phyloP scores from a whole-genome alignment of 2,797 vertebrate species.

The Notamacropus eugenii region DNA sequence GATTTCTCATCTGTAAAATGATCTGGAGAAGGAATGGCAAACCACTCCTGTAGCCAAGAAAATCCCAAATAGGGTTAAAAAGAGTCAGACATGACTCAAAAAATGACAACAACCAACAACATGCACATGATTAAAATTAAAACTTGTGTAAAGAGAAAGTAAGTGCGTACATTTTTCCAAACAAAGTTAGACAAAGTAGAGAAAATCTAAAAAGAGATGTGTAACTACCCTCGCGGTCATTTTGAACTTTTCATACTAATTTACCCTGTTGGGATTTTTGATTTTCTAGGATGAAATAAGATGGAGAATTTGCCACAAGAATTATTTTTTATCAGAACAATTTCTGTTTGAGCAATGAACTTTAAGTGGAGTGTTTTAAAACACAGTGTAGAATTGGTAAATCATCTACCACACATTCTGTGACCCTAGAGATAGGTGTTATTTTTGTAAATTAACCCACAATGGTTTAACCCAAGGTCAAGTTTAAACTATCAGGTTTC shows the following conservation, averaged over 20 bases:
- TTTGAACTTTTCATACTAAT: neutral
- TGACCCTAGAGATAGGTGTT: constrained; percentile 77
- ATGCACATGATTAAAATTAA: neutral
- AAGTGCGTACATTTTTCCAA: neutral
- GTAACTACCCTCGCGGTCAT: neutral
- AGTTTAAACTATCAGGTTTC: constrained; percentile 71
- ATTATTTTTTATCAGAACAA: neutral
- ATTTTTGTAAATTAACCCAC: constrained; percentile 84
- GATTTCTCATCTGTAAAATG: neutral
- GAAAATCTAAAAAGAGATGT: constrained; percentile 3
- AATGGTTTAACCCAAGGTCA: constrained; percentile 77
- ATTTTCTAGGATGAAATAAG: constrained; percentile 20
- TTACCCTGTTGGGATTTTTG: neutral
- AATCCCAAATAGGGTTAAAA: neutral
- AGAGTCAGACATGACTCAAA: neutral
- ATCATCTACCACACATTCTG: constrained; percentile 81
- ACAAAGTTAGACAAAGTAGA: constrained; percentile 38
- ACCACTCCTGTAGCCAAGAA: neutral
- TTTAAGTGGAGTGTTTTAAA: constrained; percentile 75
- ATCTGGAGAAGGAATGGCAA: neutral
- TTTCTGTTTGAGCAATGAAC: constrained; percentile 72
- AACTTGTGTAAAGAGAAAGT: neutral
- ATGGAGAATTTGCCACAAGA: constrained; percentile 25
- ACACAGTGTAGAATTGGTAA: constrained; percentile 81
- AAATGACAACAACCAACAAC: neutral